These are phyloP conservation scores for Sylvietta virens DNA, from an alignment of 2,113 vertebrate species.

Conservation along the genomic window DNA sequence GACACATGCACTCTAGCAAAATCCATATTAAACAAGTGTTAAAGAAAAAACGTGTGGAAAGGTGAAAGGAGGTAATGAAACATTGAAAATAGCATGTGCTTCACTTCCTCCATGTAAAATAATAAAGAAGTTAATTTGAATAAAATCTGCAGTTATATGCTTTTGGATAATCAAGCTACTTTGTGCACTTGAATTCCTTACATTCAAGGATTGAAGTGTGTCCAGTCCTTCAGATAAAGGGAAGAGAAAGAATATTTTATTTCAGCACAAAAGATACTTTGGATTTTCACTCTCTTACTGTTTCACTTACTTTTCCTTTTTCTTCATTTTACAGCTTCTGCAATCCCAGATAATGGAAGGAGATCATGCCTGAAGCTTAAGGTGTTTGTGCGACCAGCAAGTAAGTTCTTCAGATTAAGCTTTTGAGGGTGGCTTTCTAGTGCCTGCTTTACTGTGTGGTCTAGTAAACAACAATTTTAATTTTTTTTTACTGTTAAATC, in stretches of 20 bases:
- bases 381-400: constrained; percentile 97
- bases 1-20: not conserved
- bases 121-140: not conserved
- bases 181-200: not conserved
- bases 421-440: constrained; percentile 49
- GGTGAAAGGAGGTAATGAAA: not conserved
- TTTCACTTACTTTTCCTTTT: not conserved
- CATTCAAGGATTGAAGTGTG: not conserved
- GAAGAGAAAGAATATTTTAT: not conserved
- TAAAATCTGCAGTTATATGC: not conserved
- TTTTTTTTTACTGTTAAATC: constrained; percentile 62
- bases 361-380: constrained; percentile 96
- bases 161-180: not conserved
- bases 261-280: not conserved
- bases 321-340: constrained; percentile 82
- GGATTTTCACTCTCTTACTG: not conserved
- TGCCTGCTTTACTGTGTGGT: constrained; percentile 63
- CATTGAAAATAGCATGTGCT: not conserved
- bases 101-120: not conserved
- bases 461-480: constrained; percentile 58
- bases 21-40: not conserved
- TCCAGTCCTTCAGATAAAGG: not conserved
- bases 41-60: not conserved
- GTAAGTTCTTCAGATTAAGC: constrained; percentile 79
- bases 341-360: constrained; percentile 90